Percentiles rank a stretch among this genome's conserved stretches.
Evolutionary conservation across 2,888 invertebrate species (phyloP).

Genomic region (Heliconius cydno): DNA sequence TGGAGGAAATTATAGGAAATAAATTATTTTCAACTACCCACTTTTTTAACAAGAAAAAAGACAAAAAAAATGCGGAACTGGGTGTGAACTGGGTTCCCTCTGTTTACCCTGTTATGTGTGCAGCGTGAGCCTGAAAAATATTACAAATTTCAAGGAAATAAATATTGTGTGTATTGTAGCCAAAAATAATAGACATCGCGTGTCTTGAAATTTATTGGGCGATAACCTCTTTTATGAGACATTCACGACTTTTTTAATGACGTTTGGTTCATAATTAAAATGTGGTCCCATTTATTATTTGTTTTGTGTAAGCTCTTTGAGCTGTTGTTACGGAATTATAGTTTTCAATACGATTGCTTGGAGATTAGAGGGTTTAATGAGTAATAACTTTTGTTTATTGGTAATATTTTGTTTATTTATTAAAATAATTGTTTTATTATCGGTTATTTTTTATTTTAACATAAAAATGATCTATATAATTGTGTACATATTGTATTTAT

Average conservation of each 20-base stretch:
- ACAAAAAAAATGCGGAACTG: no score
- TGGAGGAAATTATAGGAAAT: no score
- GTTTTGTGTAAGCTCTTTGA: conserved; percentile 23
- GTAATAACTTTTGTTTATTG: neutral
- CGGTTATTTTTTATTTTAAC: no score
- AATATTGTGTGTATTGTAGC: conserved; percentile 27
- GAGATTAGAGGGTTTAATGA: neutral
- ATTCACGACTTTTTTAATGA: conserved; percentile 40
- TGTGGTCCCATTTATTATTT: conserved; percentile 35
- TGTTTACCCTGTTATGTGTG: no score
- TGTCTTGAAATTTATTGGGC: conserved; percentile 38
- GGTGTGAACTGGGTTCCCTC: no score
- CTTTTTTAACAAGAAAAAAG: no score
- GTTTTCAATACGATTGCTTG: neutral
- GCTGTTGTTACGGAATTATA: conserved; percentile 21
- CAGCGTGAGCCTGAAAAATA: no score
- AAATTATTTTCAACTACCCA: no score
- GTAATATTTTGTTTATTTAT: neutral
- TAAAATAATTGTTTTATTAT: no score
- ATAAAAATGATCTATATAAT: no score
- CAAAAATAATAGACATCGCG: conserved; percentile 39
- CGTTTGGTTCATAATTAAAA: conserved; percentile 41
- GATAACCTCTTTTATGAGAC: conserved; percentile 42
- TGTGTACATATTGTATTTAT: no score
- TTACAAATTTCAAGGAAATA: neutral